Percentiles rank a stretch among this genome's conserved stretches.
phyloP scores from a whole-genome alignment of 1,140 invertebrate species.

The Drosophila pectinifera region DNA sequence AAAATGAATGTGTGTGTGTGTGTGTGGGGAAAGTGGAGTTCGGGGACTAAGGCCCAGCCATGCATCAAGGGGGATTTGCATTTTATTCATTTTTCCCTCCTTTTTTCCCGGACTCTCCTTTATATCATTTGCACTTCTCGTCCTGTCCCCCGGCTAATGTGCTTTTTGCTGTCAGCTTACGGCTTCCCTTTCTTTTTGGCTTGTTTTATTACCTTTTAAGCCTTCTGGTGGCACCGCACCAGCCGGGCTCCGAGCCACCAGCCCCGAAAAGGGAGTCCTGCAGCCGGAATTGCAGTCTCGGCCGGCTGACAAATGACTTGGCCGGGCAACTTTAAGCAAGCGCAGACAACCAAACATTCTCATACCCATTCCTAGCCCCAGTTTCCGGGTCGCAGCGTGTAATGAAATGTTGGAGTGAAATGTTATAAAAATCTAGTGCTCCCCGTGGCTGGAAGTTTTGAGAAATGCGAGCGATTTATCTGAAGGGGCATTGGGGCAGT shows the following conservation, averaged over 20 bases:
- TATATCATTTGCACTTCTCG: conserved; percentile 27
- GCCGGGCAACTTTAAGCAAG: conserved; percentile 44
- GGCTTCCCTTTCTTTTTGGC: conserved; percentile 61
- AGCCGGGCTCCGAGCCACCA: background rate
- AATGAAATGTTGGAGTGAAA: conserved; percentile 47
- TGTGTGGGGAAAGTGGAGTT: conserved; percentile 3
- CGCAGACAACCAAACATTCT: conserved; percentile 29
- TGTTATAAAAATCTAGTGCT: conserved; percentile 53
- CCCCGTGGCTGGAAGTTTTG: conserved; percentile 41
- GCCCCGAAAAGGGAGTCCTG: conserved; percentile 17
- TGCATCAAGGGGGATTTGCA: conserved; percentile 73
- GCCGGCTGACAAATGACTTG: conserved; percentile 67
- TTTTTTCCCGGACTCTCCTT: conserved; percentile 14
- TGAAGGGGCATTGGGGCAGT: conserved; percentile 18
- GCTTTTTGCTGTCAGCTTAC: conserved; percentile 82
- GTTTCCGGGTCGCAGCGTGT: conserved; percentile 13
- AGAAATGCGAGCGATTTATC: conserved; percentile 49
- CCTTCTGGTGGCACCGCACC: conserved; percentile 57
- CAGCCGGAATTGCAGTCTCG: conserved; percentile 62
- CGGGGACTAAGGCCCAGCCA: conserved; percentile 39
- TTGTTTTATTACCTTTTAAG: conserved; percentile 83
- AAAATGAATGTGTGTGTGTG: background rate
- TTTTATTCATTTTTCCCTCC: conserved; percentile 49
- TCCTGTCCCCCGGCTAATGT: conserved; percentile 59
- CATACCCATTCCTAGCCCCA: background rate